phyloP scores from a whole-genome alignment of 1,140 invertebrate genomes.

The Papilio xuthus region DNA sequence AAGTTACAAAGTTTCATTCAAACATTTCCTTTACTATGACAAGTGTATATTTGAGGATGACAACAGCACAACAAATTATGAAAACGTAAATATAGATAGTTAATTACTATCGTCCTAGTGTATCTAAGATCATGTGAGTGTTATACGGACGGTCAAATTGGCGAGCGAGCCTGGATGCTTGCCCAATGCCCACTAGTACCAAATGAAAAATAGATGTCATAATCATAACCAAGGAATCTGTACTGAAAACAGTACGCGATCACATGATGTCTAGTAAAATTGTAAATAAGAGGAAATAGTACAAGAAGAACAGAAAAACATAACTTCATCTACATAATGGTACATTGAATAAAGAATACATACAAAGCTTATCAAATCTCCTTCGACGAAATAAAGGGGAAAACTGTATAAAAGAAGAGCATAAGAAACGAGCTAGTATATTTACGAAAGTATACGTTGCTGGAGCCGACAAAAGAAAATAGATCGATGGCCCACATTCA shows the following conservation, averaged over 20 bases:
- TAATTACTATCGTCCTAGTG: background rate
- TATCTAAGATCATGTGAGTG: conserved; percentile 30
- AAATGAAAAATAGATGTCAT: conserved; percentile 31
- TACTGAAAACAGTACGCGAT: conserved; percentile 14
- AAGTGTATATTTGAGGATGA: background rate
- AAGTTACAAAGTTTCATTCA: background rate
- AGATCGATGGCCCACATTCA: conserved; percentile 40
- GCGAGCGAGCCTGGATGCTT: conserved; percentile 45
- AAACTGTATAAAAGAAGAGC: background rate
- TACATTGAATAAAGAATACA: conserved; percentile 3
- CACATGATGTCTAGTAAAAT: background rate
- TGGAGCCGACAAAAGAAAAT: conserved; percentile 27
- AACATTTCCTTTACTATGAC: background rate
- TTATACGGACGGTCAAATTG: conserved; percentile 37
- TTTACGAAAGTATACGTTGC: conserved; percentile 9
- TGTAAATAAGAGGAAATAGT: background rate
- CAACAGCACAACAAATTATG: background rate
- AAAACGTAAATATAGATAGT: conserved; percentile 7
- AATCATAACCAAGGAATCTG: conserved; percentile 29
- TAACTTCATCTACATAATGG: conserved; percentile 20
- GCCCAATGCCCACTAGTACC: conserved; percentile 40
- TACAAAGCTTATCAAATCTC: background rate
- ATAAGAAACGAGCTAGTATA: conserved; percentile 6
- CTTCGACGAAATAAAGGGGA: background rate
- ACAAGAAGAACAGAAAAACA: background rate